Conservation (phyloP, 2,113 vertebrate species). For the Antigone vipio region DNA sequence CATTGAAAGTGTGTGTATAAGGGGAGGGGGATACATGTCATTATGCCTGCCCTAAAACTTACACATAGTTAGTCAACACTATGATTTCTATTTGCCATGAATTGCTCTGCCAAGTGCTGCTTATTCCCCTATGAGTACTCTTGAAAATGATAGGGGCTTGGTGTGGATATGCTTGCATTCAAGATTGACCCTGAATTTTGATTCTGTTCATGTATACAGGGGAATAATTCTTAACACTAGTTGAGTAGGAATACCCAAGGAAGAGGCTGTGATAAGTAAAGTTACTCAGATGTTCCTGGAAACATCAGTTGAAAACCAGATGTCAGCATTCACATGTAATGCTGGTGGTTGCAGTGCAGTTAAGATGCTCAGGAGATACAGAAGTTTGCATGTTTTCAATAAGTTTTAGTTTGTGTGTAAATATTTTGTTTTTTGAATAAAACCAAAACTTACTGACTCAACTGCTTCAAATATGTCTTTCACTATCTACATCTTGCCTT, state of each 20-base stretch:
- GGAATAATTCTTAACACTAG: not conserved
- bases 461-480: not conserved
- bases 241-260: not conserved
- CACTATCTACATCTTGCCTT: not conserved
- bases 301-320: not conserved
- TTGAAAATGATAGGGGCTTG: not conserved
- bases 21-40: not conserved
- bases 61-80: not conserved
- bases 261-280: not conserved
- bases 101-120: not conserved
- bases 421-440: not conserved
- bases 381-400: not conserved
- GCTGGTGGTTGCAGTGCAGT: not conserved
- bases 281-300: not conserved
- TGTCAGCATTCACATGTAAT: not conserved
- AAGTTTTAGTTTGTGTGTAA: not conserved
- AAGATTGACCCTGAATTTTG: not conserved
- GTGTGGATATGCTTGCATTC: not conserved
- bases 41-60: not conserved
- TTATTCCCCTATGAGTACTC: not conserved
- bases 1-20: not conserved
- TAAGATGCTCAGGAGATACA: not conserved
- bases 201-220: not conserved
- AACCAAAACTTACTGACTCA: not conserved
- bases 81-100: not conserved